These are phyloP conservation scores for Malurus cyaneus DNA, from an alignment of 2,113 vertebrate species.

Conservation along the genomic window DNA sequence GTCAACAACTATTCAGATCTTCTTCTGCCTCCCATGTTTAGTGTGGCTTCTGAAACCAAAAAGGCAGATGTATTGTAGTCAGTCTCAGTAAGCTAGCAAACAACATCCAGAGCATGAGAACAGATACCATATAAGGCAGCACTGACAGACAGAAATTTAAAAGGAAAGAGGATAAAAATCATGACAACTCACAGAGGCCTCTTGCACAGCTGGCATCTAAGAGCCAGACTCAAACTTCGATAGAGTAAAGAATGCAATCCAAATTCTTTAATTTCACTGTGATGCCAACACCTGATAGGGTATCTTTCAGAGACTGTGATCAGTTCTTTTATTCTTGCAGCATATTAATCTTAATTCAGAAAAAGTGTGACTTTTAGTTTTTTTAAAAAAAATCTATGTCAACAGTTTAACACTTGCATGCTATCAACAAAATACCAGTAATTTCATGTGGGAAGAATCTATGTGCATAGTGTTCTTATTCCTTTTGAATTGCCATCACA, in stretches of 20 bases:
- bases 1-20: neutral
- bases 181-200: neutral
- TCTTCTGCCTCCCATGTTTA: neutral
- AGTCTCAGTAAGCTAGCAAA: neutral
- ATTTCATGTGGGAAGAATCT: neutral
- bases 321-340: neutral
- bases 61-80: neutral
- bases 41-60: neutral
- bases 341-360: neutral
- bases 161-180: neutral
- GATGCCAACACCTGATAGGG: neutral
- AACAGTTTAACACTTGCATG: neutral
- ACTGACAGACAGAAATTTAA: neutral
- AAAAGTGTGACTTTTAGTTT: neutral
- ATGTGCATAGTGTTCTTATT: neutral
- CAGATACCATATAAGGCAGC: neutral
- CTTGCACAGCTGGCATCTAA: neutral
- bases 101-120: neutral
- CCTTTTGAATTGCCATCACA: neutral
- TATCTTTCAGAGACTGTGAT: neutral
- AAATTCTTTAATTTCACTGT: neutral
- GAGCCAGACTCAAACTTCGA: neutral
- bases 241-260: neutral
- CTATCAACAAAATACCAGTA: neutral
- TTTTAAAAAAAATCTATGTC: neutral